Percentiles rank a stretch among this genome's conserved stretches.
phyloP scores from a whole-genome alignment of 2,797 vertebrate genomes.

The Lutjanus campechanus region DNA sequence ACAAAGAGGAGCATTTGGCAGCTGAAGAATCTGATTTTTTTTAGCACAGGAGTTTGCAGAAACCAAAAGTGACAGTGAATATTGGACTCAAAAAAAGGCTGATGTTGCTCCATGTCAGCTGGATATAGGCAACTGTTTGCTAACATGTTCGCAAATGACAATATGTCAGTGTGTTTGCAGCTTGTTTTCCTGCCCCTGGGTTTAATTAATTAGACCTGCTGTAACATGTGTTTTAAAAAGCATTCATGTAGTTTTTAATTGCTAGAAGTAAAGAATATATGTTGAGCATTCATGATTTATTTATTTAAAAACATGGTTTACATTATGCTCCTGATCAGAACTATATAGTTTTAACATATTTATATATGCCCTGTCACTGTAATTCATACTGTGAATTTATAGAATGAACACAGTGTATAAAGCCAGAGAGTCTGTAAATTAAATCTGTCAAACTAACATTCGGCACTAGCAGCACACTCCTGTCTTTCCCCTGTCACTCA shows the following conservation, averaged over 20 bases:
- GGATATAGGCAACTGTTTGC: too few species aligned
- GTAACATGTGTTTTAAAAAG: not conserved
- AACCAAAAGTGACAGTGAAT: not conserved
- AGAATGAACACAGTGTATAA: slow-evolving; percentile 20
- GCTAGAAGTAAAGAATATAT: not conserved
- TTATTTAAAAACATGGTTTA: not conserved
- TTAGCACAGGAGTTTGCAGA: not conserved
- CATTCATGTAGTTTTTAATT: not conserved
- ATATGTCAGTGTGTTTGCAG: not conserved
- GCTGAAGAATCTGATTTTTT: not conserved
- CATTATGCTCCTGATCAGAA: not conserved
- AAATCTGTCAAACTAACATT: slow-evolving; percentile 55
- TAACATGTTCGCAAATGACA: not conserved
- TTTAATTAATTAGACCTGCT: not conserved
- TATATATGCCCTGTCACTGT: slow-evolving; percentile 22
- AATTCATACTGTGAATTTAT: slow-evolving; percentile 21
- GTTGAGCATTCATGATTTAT: not conserved
- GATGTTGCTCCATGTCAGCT: too few species aligned
- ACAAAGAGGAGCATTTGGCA: not conserved
- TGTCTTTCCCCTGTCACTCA: slow-evolving; percentile 56
- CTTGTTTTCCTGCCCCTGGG: not conserved
- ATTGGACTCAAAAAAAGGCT: not conserved
- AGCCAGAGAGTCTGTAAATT: slow-evolving; percentile 42
- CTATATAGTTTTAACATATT: not conserved
- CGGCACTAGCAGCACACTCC: slow-evolving; percentile 29